A percentile compares a stretch with the other conserved stretches of the same genome.
These are phyloP conservation scores for Anseranas semipalmata DNA, from an alignment of 2,113 vertebrate species.

Conservation along the genomic window DNA sequence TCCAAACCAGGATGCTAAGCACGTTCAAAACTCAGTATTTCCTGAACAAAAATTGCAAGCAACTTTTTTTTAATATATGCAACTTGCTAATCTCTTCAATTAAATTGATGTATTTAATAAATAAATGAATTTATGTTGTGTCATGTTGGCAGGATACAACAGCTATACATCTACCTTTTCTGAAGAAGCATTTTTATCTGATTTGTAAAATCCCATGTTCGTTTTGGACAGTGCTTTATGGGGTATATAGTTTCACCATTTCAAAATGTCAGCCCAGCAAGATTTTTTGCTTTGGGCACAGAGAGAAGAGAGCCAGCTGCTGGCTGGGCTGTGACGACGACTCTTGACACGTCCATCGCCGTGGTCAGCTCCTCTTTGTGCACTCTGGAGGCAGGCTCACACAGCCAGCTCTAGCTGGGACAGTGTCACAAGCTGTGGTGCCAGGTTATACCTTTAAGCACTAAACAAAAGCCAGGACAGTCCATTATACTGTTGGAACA, in stretches of 20 bases:
- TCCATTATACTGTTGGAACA: not conserved
- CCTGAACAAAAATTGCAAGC: not conserved
- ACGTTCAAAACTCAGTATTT: not conserved
- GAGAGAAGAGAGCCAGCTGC: not conserved
- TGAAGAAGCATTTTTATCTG: not conserved
- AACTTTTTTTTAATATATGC: not conserved
- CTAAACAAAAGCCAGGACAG: not conserved
- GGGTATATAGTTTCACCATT: not conserved
- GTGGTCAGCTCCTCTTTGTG: not conserved
- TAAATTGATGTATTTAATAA: not conserved
- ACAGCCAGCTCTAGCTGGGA: not conserved
- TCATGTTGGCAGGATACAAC: not conserved
- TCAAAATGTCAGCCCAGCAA: not conserved
- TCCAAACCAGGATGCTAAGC: not conserved
- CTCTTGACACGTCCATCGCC: rapidly evolving
- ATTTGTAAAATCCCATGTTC: not conserved
- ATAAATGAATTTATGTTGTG: not conserved
- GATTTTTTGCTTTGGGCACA: not conserved
- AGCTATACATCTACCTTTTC: not conserved
- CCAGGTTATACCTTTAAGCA: not conserved
- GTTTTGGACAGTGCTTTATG: not conserved
- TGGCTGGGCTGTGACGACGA: not conserved
- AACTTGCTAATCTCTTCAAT: not conserved
- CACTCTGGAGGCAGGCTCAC: not conserved
- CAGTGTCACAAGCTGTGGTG: not conserved